phyloP scores from a whole-genome alignment of 2,797 vertebrate genomes.

The Gorsachius magnificus region DNA sequence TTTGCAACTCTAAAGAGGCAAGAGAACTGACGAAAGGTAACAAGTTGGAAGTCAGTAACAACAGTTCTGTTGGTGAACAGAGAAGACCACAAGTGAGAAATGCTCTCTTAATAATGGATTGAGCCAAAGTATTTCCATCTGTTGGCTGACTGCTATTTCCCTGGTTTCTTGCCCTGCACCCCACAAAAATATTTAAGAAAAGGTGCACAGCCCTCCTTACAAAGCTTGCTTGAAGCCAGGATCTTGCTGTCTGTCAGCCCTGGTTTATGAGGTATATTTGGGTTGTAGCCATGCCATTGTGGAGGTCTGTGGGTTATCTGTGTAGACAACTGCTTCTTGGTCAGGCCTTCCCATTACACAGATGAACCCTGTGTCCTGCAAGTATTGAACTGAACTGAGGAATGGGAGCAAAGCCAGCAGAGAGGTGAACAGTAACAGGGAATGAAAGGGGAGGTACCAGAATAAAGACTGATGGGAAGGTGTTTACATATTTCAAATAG shows the following conservation, averaged over 20 bases:
- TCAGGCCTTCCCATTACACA: neutral
- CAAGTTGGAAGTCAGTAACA: neutral
- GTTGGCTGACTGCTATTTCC: neutral
- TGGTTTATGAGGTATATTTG: neutral
- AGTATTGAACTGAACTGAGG: neutral
- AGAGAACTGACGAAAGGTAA: neutral
- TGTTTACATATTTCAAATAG: neutral
- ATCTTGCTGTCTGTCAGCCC: neutral
- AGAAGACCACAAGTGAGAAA: neutral
- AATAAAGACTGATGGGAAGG: neutral
- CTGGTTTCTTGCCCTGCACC: neutral
- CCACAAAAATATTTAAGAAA: neutral
- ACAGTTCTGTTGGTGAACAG: neutral
- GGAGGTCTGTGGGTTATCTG: neutral
- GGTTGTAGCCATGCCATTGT: neutral
- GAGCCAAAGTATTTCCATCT: neutral
- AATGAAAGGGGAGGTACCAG: neutral
- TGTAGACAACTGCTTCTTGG: neutral
- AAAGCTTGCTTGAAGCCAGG: neutral
- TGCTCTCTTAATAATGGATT: neutral
- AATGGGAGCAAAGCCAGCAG: neutral
- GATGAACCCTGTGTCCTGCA: neutral
- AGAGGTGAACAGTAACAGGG: neutral
- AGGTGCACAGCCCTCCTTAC: fast-evolving
- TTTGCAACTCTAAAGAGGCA: neutral